Conservation (phyloP, 1,140 invertebrate genomes). For the Araneus ventricosus region DNA sequence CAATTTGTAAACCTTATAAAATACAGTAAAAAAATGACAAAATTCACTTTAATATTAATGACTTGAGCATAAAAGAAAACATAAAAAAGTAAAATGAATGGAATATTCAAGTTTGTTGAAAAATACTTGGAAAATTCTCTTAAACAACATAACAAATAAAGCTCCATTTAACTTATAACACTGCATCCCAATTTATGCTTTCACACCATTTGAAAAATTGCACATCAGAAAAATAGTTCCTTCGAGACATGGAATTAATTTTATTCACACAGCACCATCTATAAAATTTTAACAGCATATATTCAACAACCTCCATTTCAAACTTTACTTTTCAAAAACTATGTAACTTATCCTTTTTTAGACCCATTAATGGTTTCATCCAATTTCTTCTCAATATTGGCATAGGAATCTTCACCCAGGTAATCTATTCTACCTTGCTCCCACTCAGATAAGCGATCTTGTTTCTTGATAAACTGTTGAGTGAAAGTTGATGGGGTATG, state of each 20-base stretch:
- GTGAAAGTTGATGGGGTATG: neutral
- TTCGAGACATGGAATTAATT: neutral
- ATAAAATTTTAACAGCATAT: conserved; percentile 1
- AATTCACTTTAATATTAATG: too few relatives aligned
- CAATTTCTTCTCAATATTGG: conserved; percentile 95
- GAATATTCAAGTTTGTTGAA: too few relatives aligned
- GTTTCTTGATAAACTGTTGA: neutral
- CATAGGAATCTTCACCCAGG: conserved; percentile 93
- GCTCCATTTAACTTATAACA: neutral
- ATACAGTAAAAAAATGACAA: too few relatives aligned
- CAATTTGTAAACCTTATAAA: too few relatives aligned
- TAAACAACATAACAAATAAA: neutral
- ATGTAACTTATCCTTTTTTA: neutral
- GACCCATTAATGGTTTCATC: conserved; percentile 83
- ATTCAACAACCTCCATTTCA: neutral
- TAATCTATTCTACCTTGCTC: conserved; percentile 96
- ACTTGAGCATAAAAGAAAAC: too few relatives aligned
- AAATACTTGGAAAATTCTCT: neutral
- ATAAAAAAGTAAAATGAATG: too few relatives aligned
- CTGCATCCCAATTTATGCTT: neutral
- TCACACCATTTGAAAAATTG: neutral
- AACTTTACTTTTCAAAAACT: neutral
- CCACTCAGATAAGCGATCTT: conserved; percentile 88
- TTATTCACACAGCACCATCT: neutral
- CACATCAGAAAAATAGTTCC: conserved; percentile 15